Evolutionary conservation across 2,113 vertebrate species (phyloP).

Genomic region (Myocastor coypus): DNA sequence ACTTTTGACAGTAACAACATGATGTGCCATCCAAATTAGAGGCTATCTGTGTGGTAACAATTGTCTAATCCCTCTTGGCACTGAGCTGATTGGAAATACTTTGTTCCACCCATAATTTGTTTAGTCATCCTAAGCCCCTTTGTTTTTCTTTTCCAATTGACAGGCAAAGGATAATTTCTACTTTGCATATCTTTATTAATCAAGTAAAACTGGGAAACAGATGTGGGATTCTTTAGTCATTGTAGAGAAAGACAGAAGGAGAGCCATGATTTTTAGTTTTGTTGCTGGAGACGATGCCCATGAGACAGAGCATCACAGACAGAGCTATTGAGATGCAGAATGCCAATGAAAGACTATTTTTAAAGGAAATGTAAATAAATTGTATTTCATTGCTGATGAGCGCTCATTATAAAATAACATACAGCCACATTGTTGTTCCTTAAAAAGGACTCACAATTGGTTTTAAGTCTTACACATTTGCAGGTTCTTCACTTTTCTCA

Average conservation of each 20-base stretch:
- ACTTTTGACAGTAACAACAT: not conserved
- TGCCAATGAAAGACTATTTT: conserved; percentile 48
- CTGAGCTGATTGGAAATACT: conserved; percentile 17
- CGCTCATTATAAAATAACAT: not conserved
- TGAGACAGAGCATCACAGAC: conserved; percentile 27
- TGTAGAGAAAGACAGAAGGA: conserved; percentile 64
- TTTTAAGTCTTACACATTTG: not conserved
- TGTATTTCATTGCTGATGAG: not conserved
- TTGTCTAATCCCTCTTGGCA: not conserved
- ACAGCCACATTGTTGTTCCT: not conserved
- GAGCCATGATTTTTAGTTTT: conserved; percentile 61
- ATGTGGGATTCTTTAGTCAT: conserved; percentile 48
- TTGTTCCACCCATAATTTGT: not conserved
- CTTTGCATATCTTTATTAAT: conserved; percentile 73
- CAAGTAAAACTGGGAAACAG: conserved; percentile 62
- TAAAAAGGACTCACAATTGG: not conserved
- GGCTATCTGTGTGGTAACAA: not conserved
- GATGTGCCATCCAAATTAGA: conserved; percentile 34
- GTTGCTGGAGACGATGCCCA: conserved; percentile 67
- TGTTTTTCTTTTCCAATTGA: conserved; percentile 29
- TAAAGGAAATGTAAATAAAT: conserved; percentile 55
- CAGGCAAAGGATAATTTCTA: conserved; percentile 19
- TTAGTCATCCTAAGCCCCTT: not conserved
- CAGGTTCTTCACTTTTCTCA: not conserved
- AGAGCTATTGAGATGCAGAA: conserved; percentile 27